Evolutionary conservation across 2,888 invertebrate species (phyloP).

Genomic region (Dynastes maya): DNA sequence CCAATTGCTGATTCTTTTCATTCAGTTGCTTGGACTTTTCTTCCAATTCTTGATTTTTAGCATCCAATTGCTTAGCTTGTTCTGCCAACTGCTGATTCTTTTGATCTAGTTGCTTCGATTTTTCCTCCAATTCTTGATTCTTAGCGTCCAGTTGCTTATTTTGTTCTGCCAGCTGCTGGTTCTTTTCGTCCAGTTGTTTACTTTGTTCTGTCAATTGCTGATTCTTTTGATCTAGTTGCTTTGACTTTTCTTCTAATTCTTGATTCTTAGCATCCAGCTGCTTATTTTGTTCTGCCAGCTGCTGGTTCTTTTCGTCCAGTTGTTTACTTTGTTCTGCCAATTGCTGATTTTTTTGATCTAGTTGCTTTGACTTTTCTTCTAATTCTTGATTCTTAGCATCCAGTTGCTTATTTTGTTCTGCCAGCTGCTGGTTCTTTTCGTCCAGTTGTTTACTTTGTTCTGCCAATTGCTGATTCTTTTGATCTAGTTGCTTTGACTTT

Average conservation of each 20-base stretch:
- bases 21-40: constrained; percentile 11
- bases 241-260: constrained; percentile 1
- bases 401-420: constrained; percentile 4
- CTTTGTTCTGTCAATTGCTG: not conserved
- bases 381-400: constrained; percentile 9
- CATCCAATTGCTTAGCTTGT: constrained; percentile 27
- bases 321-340: not conserved
- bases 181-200: constrained; percentile 45
- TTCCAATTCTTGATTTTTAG: constrained; percentile 42
- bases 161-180: constrained; percentile 2
- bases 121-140: constrained; percentile 39
- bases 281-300: not conserved
- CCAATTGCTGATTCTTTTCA: not conserved
- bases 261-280: constrained; percentile 2
- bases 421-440: not conserved
- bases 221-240: constrained; percentile 18
- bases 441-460: not conserved
- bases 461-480: not conserved
- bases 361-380: not conserved
- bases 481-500: not conserved
- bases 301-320: constrained; percentile 15
- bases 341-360: not conserved
- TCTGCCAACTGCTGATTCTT: constrained; percentile 42
- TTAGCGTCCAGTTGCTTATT: not conserved
- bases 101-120: constrained; percentile 53